Percentiles rank a stretch among this genome's conserved stretches.
phyloP scores from a whole-genome alignment of 2,888 invertebrate species.

The Meteorus cinctellus region DNA sequence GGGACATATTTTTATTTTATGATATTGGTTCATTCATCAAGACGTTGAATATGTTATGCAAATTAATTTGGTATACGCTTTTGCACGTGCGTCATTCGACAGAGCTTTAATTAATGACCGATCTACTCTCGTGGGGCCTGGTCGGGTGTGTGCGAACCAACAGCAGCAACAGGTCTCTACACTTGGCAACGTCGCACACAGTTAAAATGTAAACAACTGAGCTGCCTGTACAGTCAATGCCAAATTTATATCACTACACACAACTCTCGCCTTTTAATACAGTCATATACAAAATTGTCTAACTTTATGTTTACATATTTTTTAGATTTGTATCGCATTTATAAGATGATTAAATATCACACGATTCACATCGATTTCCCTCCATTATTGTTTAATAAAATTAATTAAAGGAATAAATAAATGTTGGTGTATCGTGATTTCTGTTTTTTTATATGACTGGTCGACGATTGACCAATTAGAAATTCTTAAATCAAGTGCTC shows the following conservation, averaged over 20 bases:
- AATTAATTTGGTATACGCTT: constrained; percentile 56
- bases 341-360: too few species aligned
- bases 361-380: too few species aligned
- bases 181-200: constrained; percentile 69
- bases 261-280: constrained; percentile 1
- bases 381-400: too few species aligned
- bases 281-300: background rate
- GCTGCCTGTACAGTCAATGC: constrained; percentile 62
- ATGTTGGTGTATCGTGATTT: too few species aligned
- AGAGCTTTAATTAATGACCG: constrained; percentile 63
- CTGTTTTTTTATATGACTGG: too few species aligned
- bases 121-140: constrained; percentile 51
- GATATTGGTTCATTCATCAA: constrained; percentile 21
- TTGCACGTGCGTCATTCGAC: constrained; percentile 54
- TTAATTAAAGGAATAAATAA: too few species aligned
- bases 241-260: constrained; percentile 23
- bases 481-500: too few species aligned
- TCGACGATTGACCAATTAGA: too few species aligned
- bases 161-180: constrained; percentile 67
- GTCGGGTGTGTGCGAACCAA: constrained; percentile 31
- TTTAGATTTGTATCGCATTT: too few species aligned
- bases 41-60: constrained; percentile 34
- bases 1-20: background rate
- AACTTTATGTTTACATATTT: background rate
- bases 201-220: constrained; percentile 72